Base-by-base conservation (phyloP, 2,888 invertebrate species). In the Yponomeuta cagnagella region DNA sequence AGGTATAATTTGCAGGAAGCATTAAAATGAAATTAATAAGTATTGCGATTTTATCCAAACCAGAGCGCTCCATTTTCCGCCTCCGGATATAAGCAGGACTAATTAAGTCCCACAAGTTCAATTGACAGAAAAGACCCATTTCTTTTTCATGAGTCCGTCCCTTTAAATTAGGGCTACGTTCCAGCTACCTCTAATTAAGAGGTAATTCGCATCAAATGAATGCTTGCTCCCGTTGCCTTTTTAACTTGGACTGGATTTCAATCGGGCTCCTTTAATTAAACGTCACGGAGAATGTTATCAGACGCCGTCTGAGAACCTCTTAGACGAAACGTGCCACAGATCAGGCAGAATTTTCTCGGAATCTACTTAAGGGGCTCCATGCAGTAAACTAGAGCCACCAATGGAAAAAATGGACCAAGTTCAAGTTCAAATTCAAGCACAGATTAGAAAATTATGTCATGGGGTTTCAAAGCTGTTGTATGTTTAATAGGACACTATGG, bases 121-220 rank as follows among this genome's bases (percentile, higher is more conserved):
- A 64, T 64, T 64, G 64, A 31, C 64, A 64, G 64, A 64, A 64
- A 37, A 37, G 6, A 8, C 67, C 37, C 67, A 15, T 67, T 37
- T 67, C 43, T 67, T 67, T 67, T 43, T 43, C 67, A 43, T 67
- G n/a, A 6, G 37, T 15, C 33, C 43, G 37, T 37, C 43, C 67
- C n/a, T 67, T 67, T 37, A 67, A 37, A 52, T 31, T 68, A 66
- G 9, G 67, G n/a, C 15, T n/a, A 67, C 48, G 68, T 48, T 68
- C 68, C 68, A 68, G 68, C 68, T 68, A 31, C 67, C 43, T 67
- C 31, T 68, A 68, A 68, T 68, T 68, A 68, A 52, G 30, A 52
- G 52, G 68, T 68, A n/a, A 68, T 68, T 68, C 48, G 43, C 68
- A 9, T 52, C 31, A 48, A 68, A 68, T 52, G 68, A 68, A 48